These are phyloP conservation scores for Vimba vimba DNA, from an alignment of 2,113 vertebrate species.

Conservation along the genomic window DNA sequence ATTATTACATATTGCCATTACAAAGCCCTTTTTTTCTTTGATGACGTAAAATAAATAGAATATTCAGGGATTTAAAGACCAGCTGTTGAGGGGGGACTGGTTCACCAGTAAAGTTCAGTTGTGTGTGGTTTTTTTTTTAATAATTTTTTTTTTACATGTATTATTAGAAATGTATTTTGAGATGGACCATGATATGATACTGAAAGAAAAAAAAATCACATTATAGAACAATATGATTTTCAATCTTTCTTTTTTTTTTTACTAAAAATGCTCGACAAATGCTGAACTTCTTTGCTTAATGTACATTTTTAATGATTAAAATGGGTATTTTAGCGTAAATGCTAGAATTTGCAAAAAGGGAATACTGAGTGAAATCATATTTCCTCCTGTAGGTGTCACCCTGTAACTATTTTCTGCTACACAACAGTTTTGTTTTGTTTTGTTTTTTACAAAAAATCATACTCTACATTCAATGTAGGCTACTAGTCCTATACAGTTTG, in stretches of 20 bases:
- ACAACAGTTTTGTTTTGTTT: not conserved
- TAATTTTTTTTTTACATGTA: not conserved
- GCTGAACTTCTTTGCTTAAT: not conserved
- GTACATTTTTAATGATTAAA: not conserved
- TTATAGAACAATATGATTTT: not conserved
- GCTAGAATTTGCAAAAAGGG: not conserved
- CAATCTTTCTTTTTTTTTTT: not conserved
- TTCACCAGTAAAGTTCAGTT: not conserved
- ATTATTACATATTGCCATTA: conserved; percentile 59
- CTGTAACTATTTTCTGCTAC: conserved; percentile 36
- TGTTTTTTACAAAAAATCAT: not conserved
- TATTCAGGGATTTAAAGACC: conserved; percentile 46
- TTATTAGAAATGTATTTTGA: not conserved
- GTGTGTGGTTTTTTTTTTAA: not conserved
- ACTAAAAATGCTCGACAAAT: not conserved
- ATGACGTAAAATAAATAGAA: conserved; percentile 59
- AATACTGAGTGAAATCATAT: not conserved
- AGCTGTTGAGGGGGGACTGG: not conserved
- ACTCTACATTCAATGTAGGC: not conserved
- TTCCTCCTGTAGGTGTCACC: conserved; percentile 57
- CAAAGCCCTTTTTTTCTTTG: conserved; percentile 13
- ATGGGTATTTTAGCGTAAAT: too few relatives aligned
- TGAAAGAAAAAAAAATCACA: not conserved
- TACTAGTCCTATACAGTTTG: too few relatives aligned
- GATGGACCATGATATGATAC: not conserved